Percentiles rank a stretch among this genome's conserved stretches.
These are phyloP conservation scores for Cardiocondyla obscurior DNA, from an alignment of 1,140 invertebrate species.

Conservation along the genomic window DNA sequence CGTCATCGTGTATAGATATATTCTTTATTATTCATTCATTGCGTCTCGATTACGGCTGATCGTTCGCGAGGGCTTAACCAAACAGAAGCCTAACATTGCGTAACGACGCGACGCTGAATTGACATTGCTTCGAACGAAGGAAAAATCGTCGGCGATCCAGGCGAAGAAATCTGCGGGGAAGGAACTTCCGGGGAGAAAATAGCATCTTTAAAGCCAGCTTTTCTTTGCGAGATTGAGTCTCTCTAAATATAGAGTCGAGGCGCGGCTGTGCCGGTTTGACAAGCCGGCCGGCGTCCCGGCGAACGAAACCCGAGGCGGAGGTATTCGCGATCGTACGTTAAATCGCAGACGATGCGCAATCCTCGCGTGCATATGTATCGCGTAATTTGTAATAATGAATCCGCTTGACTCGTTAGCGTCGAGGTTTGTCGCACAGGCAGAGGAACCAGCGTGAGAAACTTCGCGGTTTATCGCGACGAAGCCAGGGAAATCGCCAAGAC, in stretches of 20 bases:
- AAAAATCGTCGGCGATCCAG: neutral
- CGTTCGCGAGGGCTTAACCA: neutral
- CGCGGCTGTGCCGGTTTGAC: conserved; percentile 63
- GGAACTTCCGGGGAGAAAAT: neutral
- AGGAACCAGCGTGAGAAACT: neutral
- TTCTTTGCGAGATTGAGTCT: conserved; percentile 28
- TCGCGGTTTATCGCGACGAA: conserved; percentile 8
- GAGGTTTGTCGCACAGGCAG: neutral
- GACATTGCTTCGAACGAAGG: neutral
- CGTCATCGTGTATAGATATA: no score
- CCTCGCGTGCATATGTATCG: neutral
- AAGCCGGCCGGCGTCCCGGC: conserved; percentile 53
- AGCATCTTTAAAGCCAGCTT: neutral
- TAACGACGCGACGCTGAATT: neutral
- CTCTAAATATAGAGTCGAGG: conserved; percentile 62
- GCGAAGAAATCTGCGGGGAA: neutral
- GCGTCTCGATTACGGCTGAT: neutral
- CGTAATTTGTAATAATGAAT: neutral
- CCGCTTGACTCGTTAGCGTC: no score
- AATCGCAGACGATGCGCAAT: neutral
- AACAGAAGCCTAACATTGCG: neutral
- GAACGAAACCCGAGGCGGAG: neutral
- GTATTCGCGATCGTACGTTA: neutral
- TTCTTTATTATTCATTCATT: conserved; percentile 17
- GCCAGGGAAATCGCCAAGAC: neutral